Evolutionary conservation across 2,797 vertebrate genomes (phyloP), one percentile per base, ranked within the genome.

Genomic region (Gymnoscopelus braueri): DNA sequence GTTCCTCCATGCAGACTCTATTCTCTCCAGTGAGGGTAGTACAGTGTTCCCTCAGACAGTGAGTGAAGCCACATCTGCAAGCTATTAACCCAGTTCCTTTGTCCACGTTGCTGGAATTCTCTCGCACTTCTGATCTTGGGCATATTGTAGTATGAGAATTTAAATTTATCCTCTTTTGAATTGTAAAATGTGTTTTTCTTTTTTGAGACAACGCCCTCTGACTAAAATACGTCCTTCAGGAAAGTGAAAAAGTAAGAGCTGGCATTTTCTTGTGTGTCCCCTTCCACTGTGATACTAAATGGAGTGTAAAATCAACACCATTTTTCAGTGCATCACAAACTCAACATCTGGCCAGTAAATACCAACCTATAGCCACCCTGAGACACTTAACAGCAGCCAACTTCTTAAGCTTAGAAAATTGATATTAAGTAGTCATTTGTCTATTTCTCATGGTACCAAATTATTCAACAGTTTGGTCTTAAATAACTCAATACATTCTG

Each of bases 51-150:
- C 78, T 81, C 75, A 65, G 61, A 70, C 63, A 73, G 78, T 72
- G 72, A 44, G 39, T 69, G 3, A 56, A 73, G 63, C 71, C 86
- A 94, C 93, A 94, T 94, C 91, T 94, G 93, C 77, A 92, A 94
- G 74, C 68, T 87, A 92, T 95, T 93, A 94, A 82, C 81, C 77
- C 35, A 88, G 71, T 91, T 93, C 86, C 86, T 92, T 81, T 81
- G 86, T 91, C 91, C 92, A 93, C 89, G 86, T 93, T 60, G 84
- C 88, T 91, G 88, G 87, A 90, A 88, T 89, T 84, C 74, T 79
- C 66, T 74, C 60, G 55, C 13, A 67, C 79, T 84, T 75, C 75
- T 82, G 78, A 84, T 60, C 82, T 54, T 65, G 64, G 76, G 84
- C 77, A 77, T 48, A 67, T 50, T 58, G 72, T 69, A 70, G 57